Conservation (phyloP, 1,140 invertebrate genomes). For the Drosophila pruinosa region DNA sequence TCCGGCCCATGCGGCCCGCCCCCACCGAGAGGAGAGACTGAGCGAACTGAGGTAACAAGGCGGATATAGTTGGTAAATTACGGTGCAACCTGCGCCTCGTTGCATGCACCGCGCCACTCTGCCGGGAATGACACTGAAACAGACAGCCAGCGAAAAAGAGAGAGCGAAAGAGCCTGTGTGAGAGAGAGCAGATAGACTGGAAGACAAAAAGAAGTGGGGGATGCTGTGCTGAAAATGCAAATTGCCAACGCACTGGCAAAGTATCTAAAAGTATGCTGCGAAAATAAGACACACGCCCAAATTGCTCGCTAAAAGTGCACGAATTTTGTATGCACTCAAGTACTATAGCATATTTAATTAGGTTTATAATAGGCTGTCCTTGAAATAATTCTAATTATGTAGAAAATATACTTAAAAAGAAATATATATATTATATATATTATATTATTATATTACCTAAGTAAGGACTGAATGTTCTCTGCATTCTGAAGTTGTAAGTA, state of each 20-base stretch:
- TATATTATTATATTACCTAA: too few relatives aligned
- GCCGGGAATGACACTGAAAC: not conserved
- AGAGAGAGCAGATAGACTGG: not conserved
- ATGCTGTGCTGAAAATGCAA: slow-evolving; percentile 28
- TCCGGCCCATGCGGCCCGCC: slow-evolving; percentile 32
- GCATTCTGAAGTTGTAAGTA: too few relatives aligned
- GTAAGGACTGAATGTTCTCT: too few relatives aligned
- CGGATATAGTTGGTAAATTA: slow-evolving; percentile 77
- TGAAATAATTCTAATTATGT: too few relatives aligned
- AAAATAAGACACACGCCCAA: slow-evolving; percentile 25
- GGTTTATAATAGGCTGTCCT: not conserved
- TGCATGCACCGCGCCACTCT: slow-evolving; percentile 14
- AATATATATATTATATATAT: too few relatives aligned
- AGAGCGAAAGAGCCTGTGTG: not conserved
- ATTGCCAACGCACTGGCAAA: slow-evolving; percentile 41
- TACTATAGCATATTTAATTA: not conserved
- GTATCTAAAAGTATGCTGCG: slow-evolving; percentile 35
- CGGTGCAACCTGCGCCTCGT: slow-evolving; percentile 52
- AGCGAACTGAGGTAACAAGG: slow-evolving; percentile 53
- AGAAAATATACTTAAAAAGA: too few relatives aligned
- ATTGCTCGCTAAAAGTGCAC: not conserved
- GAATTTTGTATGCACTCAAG: not conserved
- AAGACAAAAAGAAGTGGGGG: not conserved
- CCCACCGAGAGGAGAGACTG: not conserved
- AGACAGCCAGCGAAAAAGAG: not conserved